Base-by-base conservation (phyloP, 2,797 vertebrate genomes). In the Spatula clypeata region DNA sequence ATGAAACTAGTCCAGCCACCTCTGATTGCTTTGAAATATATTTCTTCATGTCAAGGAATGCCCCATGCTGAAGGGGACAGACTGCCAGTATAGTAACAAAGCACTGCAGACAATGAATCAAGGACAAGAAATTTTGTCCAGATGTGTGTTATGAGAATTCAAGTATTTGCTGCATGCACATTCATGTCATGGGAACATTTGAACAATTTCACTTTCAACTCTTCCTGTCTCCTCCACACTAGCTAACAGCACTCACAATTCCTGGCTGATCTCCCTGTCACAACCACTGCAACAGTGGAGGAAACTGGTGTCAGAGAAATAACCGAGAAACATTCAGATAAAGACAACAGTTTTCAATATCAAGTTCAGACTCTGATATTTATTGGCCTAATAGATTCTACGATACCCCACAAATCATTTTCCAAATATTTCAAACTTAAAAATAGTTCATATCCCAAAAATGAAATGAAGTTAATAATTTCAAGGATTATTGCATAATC, bases 271-370 rank as follows among this genome's bases (percentile, higher is more conserved):
- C 6, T 11, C 2, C 31, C 21, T 51, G 7, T 32, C 38, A 51
- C 12, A 23, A 60, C 16, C n/a, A 67, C 19, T 49, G n/a, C 54
- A 57, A 15, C 26, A 54, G 26, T 36, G 31, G 71, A 65, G 60
- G 15, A 60, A 74, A 62, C 45, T 49, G 60, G 5, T 31, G 64
- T 66, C 40, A 62, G 34, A 40, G 45, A 53, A 9, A 24, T 9
- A 47, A 17, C 20, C 73, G 23, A 38, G 51, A 74, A 80, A 76
- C 10, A 32, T 0, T 66, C 13, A 51, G 60, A 69, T 45, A 60
- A 57, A 27, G 17, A 58, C n/a, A 49, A 1, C 4, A 19, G 6
- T 1, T 0, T 42, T 73, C 34, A 49, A 4, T 16, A 26, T 34
- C 11, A 42, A 70, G n/a, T 32, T n/a, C 61, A 83, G 36, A 64